These are phyloP conservation scores for Microplitis mediator DNA, from an alignment of 1,140 invertebrate genomes.

Conservation along the genomic window DNA sequence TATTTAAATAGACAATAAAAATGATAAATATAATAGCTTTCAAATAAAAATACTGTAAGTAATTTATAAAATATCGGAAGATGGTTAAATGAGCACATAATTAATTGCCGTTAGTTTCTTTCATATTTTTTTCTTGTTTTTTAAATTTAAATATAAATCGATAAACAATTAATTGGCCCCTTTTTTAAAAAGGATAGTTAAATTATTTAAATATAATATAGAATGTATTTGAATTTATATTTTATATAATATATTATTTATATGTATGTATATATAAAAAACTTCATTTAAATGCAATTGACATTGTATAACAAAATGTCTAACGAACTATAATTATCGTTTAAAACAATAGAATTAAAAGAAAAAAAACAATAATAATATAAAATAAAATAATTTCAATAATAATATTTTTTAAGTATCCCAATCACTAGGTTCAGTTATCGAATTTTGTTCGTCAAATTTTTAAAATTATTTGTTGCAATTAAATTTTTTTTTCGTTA, in stretches of 20 bases:
- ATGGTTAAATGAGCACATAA: background rate
- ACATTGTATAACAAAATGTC: background rate
- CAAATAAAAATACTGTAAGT: background rate
- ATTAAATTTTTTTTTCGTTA: background rate
- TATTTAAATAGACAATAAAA: background rate
- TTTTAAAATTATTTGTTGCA: background rate
- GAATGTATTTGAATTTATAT: background rate
- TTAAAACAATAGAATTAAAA: background rate
- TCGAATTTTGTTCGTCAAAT: background rate
- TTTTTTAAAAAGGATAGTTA: constrained; percentile 21
- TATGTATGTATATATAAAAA: background rate
- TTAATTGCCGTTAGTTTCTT: background rate
- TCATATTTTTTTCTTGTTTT: background rate
- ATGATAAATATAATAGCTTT: background rate
- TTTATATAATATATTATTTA: background rate
- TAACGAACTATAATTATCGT: background rate
- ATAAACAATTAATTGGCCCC: constrained; percentile 18
- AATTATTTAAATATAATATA: constrained; percentile 1
- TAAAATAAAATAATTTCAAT: background rate
- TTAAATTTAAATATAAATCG: background rate
- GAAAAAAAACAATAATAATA: background rate
- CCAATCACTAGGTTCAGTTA: constrained; percentile 1
- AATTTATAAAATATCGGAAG: background rate
- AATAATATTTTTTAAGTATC: background rate
- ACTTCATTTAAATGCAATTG: constrained; percentile 4